Conservation (phyloP, 2,797 vertebrate species). For the Gallinago solitaria region DNA sequence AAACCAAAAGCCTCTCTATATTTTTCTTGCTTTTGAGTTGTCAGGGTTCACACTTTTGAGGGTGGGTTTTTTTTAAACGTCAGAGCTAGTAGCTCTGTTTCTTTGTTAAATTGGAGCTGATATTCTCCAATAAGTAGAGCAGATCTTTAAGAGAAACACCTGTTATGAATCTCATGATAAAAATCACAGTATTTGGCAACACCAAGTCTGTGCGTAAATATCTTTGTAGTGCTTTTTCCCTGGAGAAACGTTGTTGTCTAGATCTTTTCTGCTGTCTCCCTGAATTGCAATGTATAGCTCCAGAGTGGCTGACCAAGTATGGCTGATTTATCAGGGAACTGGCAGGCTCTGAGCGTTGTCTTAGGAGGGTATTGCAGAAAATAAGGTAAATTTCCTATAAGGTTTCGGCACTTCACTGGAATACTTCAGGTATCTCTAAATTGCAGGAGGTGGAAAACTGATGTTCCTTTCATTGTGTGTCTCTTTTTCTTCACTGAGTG, state of each 20-base stretch:
- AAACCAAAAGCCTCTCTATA: neutral
- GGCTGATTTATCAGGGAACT: neutral
- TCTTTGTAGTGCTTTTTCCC: neutral
- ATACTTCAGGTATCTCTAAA: neutral
- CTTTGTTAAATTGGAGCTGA: slow-evolving; percentile 1
- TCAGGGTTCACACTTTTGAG: slow-evolving; percentile 20
- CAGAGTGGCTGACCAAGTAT: neutral
- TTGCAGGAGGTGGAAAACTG: neutral
- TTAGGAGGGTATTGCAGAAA: neutral
- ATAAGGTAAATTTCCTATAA: neutral
- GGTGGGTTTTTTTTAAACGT: neutral
- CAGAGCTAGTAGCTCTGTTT: slow-evolving; percentile 15
- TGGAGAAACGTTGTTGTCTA: neutral
- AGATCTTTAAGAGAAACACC: neutral
- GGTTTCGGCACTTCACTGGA: neutral
- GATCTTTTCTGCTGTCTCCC: neutral
- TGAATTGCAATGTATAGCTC: neutral
- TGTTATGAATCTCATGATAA: neutral
- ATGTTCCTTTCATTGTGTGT: neutral
- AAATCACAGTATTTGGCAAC: slow-evolving; percentile 12
- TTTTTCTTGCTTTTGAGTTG: slow-evolving; percentile 38
- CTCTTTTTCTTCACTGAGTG: neutral
- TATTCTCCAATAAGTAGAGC: slow-evolving; percentile 1
- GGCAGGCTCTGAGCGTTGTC: neutral
- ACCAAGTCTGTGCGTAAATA: neutral